phyloP scores from a whole-genome alignment of 1,140 invertebrate species.

The Helicoverpa armigera region DNA sequence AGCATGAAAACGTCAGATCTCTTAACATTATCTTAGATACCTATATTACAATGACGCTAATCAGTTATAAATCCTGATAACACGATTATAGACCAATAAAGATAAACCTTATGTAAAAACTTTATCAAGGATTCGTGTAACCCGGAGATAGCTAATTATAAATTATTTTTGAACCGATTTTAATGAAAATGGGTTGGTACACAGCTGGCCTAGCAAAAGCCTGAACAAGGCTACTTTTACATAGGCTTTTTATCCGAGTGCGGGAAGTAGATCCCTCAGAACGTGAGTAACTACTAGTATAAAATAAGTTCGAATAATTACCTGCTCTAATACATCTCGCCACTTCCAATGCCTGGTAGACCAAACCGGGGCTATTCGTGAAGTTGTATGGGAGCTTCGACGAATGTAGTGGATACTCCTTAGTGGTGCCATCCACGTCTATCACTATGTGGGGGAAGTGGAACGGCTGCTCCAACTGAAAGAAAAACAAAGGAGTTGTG shows the following conservation, averaged over 20 bases:
- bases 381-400: neutral
- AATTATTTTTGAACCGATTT: no score
- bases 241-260: no score
- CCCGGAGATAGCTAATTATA: no score
- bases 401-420: neutral
- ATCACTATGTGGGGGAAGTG: slow-evolving; percentile 6
- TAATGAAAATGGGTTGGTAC: no score
- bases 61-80: neutral
- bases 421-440: neutral
- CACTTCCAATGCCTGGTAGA: neutral
- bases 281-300: neutral
- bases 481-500: neutral
- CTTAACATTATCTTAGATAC: neutral
- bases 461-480: slow-evolving; percentile 2
- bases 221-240: no score
- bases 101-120: neutral
- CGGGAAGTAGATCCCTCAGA: no score
- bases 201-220: no score
- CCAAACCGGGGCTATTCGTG: neutral
- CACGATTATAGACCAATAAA: neutral
- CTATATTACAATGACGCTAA: neutral
- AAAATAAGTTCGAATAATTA: neutral
- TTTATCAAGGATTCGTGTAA: no score
- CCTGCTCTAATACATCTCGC: neutral
- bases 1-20: no score